phyloP scores from a whole-genome alignment of 2,888 invertebrate genomes.

The Hypomecis atomaria region DNA sequence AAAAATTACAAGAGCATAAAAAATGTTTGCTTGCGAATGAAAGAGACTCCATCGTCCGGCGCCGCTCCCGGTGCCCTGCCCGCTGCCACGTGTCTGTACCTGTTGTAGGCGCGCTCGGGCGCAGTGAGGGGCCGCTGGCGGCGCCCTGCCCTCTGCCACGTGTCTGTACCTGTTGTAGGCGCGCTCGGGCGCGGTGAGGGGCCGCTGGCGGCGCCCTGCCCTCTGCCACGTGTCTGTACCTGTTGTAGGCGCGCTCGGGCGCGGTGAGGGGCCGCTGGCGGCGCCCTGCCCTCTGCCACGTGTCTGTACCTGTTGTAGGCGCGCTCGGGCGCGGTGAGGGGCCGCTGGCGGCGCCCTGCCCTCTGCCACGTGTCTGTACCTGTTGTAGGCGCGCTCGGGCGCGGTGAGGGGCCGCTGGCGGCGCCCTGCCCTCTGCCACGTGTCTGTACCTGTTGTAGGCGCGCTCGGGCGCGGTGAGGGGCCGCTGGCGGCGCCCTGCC shows the following conservation, averaged over 20 bases:
- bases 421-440: too few relatives aligned
- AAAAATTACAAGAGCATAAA: too few relatives aligned
- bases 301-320: slow-evolving; percentile 25
- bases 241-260: slow-evolving; percentile 16
- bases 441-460: slow-evolving; percentile 25
- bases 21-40: not conserved
- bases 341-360: too few relatives aligned
- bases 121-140: slow-evolving; percentile 9
- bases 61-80: too few relatives aligned
- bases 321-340: slow-evolving; percentile 6
- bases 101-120: slow-evolving; percentile 16
- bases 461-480: slow-evolving; percentile 6
- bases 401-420: slow-evolving; percentile 10
- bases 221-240: too few relatives aligned
- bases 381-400: slow-evolving; percentile 16
- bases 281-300: too few relatives aligned
- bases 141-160: too few relatives aligned
- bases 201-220: too few relatives aligned
- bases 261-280: slow-evolving; percentile 10
- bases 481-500: too few relatives aligned
- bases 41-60: too few relatives aligned
- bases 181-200: slow-evolving; percentile 6
- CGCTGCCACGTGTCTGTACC: slow-evolving; percentile 14
- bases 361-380: too few relatives aligned
- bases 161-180: slow-evolving; percentile 25